Conservation (phyloP, 2,888 invertebrate genomes). For the Neoascia interrupta region DNA sequence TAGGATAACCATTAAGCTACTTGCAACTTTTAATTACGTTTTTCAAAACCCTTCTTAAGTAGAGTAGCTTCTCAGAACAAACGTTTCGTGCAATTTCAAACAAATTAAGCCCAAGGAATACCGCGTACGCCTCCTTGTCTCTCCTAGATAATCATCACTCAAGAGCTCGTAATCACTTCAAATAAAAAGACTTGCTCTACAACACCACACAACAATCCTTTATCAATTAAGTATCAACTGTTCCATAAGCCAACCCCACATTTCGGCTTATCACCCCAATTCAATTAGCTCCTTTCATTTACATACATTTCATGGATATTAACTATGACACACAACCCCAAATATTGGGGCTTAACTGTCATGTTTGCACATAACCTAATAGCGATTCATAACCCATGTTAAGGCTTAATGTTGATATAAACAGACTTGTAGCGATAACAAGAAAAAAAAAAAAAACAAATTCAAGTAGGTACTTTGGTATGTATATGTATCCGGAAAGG, state of each 20-base stretch:
- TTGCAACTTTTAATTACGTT: too few relatives aligned
- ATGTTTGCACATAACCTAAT: not conserved
- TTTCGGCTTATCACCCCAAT: not conserved
- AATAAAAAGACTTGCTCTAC: not conserved
- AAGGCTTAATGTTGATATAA: not conserved
- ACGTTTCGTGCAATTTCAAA: too few relatives aligned
- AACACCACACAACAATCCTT: not conserved
- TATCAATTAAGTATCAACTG: not conserved
- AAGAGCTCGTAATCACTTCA: too few relatives aligned
- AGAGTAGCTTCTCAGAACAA: too few relatives aligned
- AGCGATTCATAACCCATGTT: not conserved
- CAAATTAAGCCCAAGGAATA: too few relatives aligned
- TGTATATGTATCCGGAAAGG: too few relatives aligned
- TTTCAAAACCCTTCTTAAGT: too few relatives aligned
- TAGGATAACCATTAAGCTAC: too few relatives aligned
- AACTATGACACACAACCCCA: not conserved
- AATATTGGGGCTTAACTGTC: not conserved
- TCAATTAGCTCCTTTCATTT: not conserved
- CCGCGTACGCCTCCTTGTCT: too few relatives aligned
- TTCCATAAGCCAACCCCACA: not conserved
- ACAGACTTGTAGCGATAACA: not conserved
- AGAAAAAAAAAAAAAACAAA: not conserved
- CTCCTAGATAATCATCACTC: too few relatives aligned
- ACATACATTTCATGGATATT: slow-evolving; percentile 1
- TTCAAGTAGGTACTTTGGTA: too few relatives aligned